phyloP scores from a whole-genome alignment of 2,888 invertebrate genomes.

The Eumerus sabulonum region DNA sequence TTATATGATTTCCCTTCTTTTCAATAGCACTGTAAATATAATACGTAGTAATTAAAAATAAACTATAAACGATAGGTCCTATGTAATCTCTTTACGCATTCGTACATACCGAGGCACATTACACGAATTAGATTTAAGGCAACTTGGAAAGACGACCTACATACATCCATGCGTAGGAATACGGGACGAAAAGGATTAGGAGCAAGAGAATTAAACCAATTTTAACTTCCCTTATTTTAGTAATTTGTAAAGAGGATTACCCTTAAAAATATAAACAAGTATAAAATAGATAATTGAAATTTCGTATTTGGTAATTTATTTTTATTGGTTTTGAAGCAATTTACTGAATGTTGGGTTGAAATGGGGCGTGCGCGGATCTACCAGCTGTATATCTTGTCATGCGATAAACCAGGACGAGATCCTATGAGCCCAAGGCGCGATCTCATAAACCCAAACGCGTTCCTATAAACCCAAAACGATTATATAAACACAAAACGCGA shows the following conservation, averaged over 20 bases:
- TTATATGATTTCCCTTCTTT: constrained; percentile 23
- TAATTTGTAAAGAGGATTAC: constrained; percentile 53
- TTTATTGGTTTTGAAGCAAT: no score
- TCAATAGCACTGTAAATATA: constrained; percentile 49
- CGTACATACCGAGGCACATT: neutral
- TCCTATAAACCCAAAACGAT: no score
- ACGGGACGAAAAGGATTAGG: constrained; percentile 22
- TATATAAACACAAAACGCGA: no score
- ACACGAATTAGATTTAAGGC: constrained; percentile 27
- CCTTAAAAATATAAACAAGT: constrained; percentile 36
- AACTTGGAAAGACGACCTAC: no score
- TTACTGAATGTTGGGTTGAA: no score
- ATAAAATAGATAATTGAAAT: constrained; percentile 51
- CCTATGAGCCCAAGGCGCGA: no score
- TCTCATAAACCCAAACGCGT: no score
- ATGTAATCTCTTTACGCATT: constrained; percentile 20
- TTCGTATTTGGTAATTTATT: neutral
- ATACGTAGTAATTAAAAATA: constrained; percentile 24
- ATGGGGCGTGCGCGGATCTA: no score
- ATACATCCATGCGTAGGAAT: neutral
- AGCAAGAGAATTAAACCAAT: constrained; percentile 33
- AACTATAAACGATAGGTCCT: constrained; percentile 27
- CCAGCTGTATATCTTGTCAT: no score
- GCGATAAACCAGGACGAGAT: no score
- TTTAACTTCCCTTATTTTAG: constrained; percentile 44